Conservation (phyloP, 2,797 vertebrate species). For the Intellagama lesueurii region DNA sequence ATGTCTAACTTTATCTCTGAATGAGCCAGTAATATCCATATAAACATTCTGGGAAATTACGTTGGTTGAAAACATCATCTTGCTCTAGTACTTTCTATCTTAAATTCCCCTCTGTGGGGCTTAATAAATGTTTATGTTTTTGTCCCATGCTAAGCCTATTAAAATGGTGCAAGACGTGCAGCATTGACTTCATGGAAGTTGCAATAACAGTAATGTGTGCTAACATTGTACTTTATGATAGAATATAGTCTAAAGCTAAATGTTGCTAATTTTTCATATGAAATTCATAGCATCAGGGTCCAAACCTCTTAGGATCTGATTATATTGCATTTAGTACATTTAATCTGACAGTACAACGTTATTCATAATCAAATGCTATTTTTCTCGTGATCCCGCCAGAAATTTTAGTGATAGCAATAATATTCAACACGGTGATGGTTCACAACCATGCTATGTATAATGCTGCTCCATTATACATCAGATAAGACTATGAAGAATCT, state of each 20-base stretch:
- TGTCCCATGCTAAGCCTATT: neutral
- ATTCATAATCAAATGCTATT: slow-evolving; percentile 50
- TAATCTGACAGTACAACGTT: slow-evolving; percentile 48
- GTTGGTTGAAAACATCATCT: neutral
- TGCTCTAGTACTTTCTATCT: neutral
- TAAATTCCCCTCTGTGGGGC: neutral
- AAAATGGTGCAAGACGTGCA: neutral
- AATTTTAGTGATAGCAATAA: slow-evolving; percentile 56
- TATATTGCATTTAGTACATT: slow-evolving; percentile 43
- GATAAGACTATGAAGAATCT: neutral
- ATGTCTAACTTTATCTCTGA: too few relatives aligned
- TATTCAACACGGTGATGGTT: slow-evolving; percentile 36
- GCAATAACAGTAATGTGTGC: neutral
- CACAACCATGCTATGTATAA: slow-evolving; percentile 11
- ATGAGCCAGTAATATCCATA: neutral
- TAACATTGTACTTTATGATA: slow-evolving; percentile 23
- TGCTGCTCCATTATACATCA: slow-evolving; percentile 1
- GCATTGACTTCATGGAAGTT: neutral
- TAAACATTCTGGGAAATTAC: neutral
- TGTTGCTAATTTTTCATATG: slow-evolving; percentile 38
- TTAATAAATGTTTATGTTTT: neutral
- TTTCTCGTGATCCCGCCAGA: slow-evolving; percentile 64
- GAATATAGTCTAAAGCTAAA: slow-evolving; percentile 1
- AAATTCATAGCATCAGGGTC: neutral
- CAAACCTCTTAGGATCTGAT: slow-evolving; percentile 35